Conservation (phyloP, 2,888 invertebrate genomes). For the Aphodius granarius region DNA sequence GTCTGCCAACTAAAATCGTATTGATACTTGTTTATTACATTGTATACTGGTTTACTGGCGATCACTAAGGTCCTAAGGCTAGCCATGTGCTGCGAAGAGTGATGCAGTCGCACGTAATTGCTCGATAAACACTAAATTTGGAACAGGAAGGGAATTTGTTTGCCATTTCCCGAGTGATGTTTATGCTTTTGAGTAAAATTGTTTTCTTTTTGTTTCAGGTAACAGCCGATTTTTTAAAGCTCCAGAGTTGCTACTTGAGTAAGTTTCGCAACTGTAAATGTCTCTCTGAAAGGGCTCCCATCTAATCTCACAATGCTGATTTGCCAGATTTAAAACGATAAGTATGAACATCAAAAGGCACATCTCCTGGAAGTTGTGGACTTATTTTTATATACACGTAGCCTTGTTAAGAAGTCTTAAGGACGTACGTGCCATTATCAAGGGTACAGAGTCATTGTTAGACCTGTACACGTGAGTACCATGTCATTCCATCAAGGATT, state of each 20-base stretch:
- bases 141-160: not conserved
- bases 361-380: not conserved
- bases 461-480: not conserved
- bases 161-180: too few relatives aligned
- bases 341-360: too few relatives aligned
- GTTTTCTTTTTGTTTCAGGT: not conserved
- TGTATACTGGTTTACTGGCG: not conserved
- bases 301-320: too few relatives aligned
- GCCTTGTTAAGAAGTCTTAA: not conserved
- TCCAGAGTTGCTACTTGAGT: not conserved
- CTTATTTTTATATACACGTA: not conserved
- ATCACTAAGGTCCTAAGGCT: not conserved
- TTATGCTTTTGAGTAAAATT: too few relatives aligned
- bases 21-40: constrained; percentile 27
- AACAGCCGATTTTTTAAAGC: not conserved
- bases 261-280: not conserved
- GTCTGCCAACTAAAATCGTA: constrained; percentile 29
- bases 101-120: not conserved
- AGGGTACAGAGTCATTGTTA: not conserved
- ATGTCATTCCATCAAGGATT: not conserved
- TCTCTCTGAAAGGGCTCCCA: too few relatives aligned
- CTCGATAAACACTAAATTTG: not conserved
- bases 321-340: too few relatives aligned
- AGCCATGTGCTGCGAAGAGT: not conserved
- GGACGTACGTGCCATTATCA: not conserved